phyloP scores from a whole-genome alignment of 2,888 invertebrate genomes.

The Volucella zonaria region DNA sequence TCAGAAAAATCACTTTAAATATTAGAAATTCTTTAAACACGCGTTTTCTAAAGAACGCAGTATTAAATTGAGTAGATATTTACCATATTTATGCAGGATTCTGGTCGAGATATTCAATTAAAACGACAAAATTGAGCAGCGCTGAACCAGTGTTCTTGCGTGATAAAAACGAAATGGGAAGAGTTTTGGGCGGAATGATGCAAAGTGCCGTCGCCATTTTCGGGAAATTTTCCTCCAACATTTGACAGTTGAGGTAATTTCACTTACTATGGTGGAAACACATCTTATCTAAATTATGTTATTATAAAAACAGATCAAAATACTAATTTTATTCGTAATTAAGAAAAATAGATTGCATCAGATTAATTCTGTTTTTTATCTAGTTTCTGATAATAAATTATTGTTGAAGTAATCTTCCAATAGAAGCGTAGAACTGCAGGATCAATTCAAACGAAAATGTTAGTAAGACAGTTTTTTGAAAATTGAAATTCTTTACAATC shows the following conservation, averaged over 20 bases:
- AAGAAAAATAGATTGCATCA: too few relatives aligned
- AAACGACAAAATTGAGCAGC: slow-evolving; percentile 89
- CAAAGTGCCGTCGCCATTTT: slow-evolving; percentile 49
- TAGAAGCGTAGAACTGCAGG: too few relatives aligned
- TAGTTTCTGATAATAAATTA: too few relatives aligned
- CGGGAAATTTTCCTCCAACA: slow-evolving; percentile 35
- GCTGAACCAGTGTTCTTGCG: slow-evolving; percentile 90
- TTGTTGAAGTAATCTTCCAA: too few relatives aligned
- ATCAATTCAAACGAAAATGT: too few relatives aligned
- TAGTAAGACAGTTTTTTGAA: too few relatives aligned
- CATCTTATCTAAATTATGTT: background rate
- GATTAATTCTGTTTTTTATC: too few relatives aligned
- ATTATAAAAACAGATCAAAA: background rate
- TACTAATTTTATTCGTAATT: too few relatives aligned
- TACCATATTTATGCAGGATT: slow-evolving; percentile 81
- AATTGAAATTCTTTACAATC: too few relatives aligned
- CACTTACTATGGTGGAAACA: background rate
- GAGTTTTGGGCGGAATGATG: slow-evolving; percentile 49
- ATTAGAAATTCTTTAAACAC: background rate
- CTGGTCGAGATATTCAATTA: slow-evolving; percentile 94
- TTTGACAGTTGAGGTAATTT: background rate
- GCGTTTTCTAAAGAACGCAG: background rate
- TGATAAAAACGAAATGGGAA: slow-evolving; percentile 79
- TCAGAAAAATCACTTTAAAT: background rate
- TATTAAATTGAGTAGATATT: slow-evolving; percentile 46